phyloP scores from a whole-genome alignment of 2,888 invertebrate genomes.

The Amphipyra berbera region DNA sequence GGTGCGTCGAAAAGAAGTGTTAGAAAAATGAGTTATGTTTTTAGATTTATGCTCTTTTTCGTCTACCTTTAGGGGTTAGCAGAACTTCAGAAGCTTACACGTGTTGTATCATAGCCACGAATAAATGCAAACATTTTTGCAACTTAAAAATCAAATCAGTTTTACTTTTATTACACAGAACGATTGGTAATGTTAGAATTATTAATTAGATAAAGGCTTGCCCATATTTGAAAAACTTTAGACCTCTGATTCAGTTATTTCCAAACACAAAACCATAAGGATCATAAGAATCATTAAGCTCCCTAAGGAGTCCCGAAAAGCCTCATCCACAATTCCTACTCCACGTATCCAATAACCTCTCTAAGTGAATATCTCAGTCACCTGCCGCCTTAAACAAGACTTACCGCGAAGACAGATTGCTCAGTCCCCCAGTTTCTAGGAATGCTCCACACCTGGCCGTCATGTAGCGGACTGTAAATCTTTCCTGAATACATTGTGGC shows the following conservation, averaged over 20 bases:
- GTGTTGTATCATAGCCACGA: too few relatives aligned
- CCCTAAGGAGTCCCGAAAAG: background rate
- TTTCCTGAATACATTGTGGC: constrained; percentile 34
- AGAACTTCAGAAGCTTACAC: background rate
- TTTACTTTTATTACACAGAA: too few relatives aligned
- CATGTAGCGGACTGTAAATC: constrained; percentile 49
- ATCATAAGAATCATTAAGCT: background rate
- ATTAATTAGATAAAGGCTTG: too few relatives aligned
- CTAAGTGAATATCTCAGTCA: constrained; percentile 50
- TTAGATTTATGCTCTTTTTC: constrained; percentile 30
- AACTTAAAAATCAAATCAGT: too few relatives aligned
- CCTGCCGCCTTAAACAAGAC: constrained; percentile 67
- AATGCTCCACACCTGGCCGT: constrained; percentile 56
- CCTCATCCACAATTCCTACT: constrained; percentile 23
- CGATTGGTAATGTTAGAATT: too few relatives aligned
- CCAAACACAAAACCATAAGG: too few relatives aligned
- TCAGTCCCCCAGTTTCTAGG: constrained; percentile 46
- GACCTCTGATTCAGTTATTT: too few relatives aligned
- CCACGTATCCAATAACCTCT: constrained; percentile 11
- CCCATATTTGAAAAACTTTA: too few relatives aligned
- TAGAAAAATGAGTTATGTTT: constrained; percentile 50
- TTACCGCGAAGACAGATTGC: constrained; percentile 59
- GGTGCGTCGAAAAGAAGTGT: constrained; percentile 47
- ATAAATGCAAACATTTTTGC: too few relatives aligned
- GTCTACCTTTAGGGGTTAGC: background rate